Base-by-base conservation (phyloP, 2,113 vertebrate species). In the Phalacrocorax aristotelis region DNA sequence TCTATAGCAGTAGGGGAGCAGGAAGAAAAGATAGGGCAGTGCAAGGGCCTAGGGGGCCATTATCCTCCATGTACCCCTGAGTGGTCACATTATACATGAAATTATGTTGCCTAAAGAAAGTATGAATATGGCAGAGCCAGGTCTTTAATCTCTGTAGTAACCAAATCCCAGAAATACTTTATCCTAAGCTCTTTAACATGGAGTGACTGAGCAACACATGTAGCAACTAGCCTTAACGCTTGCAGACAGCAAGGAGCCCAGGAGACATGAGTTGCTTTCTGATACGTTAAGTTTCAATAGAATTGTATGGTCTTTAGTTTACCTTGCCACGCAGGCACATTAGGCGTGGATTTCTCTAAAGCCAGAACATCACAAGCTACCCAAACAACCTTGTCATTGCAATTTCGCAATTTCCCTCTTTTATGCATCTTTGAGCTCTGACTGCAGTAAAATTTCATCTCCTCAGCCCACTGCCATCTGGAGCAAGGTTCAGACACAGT, bases 381-480 rank as follows among this genome's bases (percentile, higher is more conserved):
- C 87, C 91, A 94, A 97, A 95, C 89, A 96, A 54, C 95, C 91
- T 66, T 95, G 92, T 96, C 95, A 97, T 96, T 94, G 95, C 89
- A 68, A 97, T 97, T 97, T 97, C 95, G 96, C 92, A 94, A 95
- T 90, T 95, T 95, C 85, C 72, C 89, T 96, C 83, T 91, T 96
- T 84, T 95, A 72, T 89, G 84, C 87, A 74, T 96, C 92, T 87
- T 62, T 52, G 76, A 95, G 95, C 87, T 95, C 75, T 89, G 94
- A 96, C 85, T 93, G 91, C 91, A 82, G 82, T 66, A 60, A 87
- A 94, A 93, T 94, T 96, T 96, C 82, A 77, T 95, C 91, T 97
- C 90, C 90, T 92, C 88, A 95, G 76, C 95, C 95, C 89, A 95
- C 93, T 93, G 91, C 95, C 95, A 97, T 95, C 89, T 96, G 95